Base-by-base conservation (phyloP, 2,888 invertebrate genomes). In the Lucinisca nassula region DNA sequence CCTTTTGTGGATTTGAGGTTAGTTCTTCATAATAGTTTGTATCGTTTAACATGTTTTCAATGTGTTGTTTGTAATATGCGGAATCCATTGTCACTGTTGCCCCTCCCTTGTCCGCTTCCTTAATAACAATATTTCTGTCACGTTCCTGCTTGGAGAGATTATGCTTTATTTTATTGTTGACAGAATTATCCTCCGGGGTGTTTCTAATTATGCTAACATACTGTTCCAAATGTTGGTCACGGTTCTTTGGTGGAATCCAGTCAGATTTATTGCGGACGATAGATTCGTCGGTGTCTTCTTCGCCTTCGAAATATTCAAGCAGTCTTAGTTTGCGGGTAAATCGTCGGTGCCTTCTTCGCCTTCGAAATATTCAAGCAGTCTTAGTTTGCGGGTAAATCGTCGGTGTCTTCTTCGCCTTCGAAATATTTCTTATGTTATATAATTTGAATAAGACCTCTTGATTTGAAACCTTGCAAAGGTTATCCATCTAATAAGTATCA, bases 71-170 rank as follows among this genome's bases (percentile, higher is more conserved):
- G 37, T 79, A 79, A 37, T 32, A 67, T 24, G 32, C 32, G 12
- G 72, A 35, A 24, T 79, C 79, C 51, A 73, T 73, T 35, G 51
- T 51, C 32, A 79, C 72, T 30, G 24, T 21, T 0, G 51, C 40
- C 10, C 79, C 72, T 10, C 79, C 55, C 21, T 79, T 79, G 35
- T 79, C 73, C 0, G 79, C 79, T 38, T 79, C 79, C 27, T 79
- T 79, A 12, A 79, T 79, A 32, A 61, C 67, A 17, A 67, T 67
- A 12, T 17, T n/a, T 35, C 35, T 67, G 67, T 67, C 67, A n/a
- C n/a, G n/a, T n/a, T 14, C 35, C 35, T 67, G 67, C 32, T 6
- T 35, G 67, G 32, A 17, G 32, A 35, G 32, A 35, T 21, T 35
- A 35, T 32, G 67, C 67, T 35, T 67, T 35, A 6, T 24, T 67